Base-by-base conservation (phyloP, 2,113 vertebrate genomes). In the Herpailurus yagouaroundi region DNA sequence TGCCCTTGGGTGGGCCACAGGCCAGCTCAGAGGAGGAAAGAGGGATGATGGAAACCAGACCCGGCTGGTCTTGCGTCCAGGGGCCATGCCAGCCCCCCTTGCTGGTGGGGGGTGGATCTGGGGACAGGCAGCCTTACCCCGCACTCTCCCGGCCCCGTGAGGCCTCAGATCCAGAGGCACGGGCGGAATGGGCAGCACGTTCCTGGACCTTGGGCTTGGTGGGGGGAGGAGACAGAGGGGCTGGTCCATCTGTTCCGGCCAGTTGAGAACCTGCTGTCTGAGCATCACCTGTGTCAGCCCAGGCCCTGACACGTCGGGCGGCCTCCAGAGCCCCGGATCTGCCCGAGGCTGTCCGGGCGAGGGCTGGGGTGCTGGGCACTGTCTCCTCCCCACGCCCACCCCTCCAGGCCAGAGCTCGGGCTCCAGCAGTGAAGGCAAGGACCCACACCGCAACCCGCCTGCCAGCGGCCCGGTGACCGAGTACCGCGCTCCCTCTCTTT, bases 401-500 rank as follows among this genome's bases (percentile, higher is more conserved):
- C 48, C 7, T 10, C 41, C 15, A 3, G 8, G 55, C 9, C 14
- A 7, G 74, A 5, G 7, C 82, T 41, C 2, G 7, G 52, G 64
- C 66, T 29, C 36, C 25, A 18, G 5, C 6, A 29, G 8, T 3
- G 12, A 38, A 13, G 48, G 71, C 36, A 41, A 27, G 50, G 27
- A 1, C 13, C 15, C 12, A 36, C 3, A 16, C 38, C 4, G 2
- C 55, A 52, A 60, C 60, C 31, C 4, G 1, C 45, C 33, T 0
- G 38, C 25, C 3, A 5, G 55, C n/a, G 3, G 29, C 15, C 16
- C 1, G 0, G 83, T 29, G 29, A 25, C 12, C 0, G 5, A 14
- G 36, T 0, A 0, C 10, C 15, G 0, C 0, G 31, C 1, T 3
- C n/a, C 12, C 12, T n/a, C 21, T n/a, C 4, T 4, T 11, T 19